Evolutionary conservation across 2,113 vertebrate species (phyloP), one percentile per base, ranked within the genome.

Genomic region (Sclerurus mexicanus): DNA sequence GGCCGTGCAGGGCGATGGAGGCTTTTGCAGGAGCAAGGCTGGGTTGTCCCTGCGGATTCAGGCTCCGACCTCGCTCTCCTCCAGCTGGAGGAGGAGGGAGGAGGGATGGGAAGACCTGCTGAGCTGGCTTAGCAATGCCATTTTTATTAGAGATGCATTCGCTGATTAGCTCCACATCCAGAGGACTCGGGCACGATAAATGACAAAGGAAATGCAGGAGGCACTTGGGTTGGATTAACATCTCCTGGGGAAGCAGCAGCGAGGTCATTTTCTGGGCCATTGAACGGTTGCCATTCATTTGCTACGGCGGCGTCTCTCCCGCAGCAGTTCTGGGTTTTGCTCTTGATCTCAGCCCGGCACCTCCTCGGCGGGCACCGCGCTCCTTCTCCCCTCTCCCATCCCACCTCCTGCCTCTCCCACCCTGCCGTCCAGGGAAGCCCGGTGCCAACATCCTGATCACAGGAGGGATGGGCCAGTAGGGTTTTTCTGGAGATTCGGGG

Each of bases 101-200:
- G 79, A 67, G 75, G 33, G 35, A 2, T 3, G 44, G 46, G 50
- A 25, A 63, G 50, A 27, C 10, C 69, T 20, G 62, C 69, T 18
- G 90, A 86, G 90, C 86, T 89, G 88, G 63, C 1, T 58, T 58
- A 73, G 81, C 87, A 52, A 74, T 80, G 64, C 60, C 53, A 3
- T 74, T 90, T 83, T 74, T 77, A 71, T 95, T 31, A 67, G 87
- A 58, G 91, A 92, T 62, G 76, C 83, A 55, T 79, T 95, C 2
- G 0, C 90, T 93, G 95, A 96, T 97, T 86, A 96, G 87, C 92
- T 95, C 64, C 55, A 30, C n/a, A 6, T 72, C 93, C 85, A 19
- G 40, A 64, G 39, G 75, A n/a, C 75, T 42, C 0, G 11, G 73
- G 80, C 80, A 52, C 10, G 1, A 89, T 96, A 76, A 95, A 97